These are phyloP conservation scores for Hormaphis cornu DNA, from an alignment of 1,140 invertebrate species.

Conservation along the genomic window DNA sequence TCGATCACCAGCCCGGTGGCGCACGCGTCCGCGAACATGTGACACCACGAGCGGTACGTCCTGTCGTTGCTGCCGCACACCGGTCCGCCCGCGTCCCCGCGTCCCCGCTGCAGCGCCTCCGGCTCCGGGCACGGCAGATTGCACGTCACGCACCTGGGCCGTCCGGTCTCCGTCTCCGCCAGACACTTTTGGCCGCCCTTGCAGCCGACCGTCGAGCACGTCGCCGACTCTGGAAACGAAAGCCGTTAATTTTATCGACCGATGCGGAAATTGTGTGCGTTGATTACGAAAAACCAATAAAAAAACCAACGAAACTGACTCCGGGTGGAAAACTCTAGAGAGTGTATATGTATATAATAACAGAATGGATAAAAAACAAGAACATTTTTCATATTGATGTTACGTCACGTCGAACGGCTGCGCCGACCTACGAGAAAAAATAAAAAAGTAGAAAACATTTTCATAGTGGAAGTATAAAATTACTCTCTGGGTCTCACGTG, in stretches of 20 bases:
- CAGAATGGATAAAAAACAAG: no score
- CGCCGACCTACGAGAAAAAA: no score
- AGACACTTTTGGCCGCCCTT: slow-evolving; percentile 65
- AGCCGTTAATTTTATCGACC: neutral
- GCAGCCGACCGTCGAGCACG: slow-evolving; percentile 64
- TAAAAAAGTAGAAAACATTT: no score
- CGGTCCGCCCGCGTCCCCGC: slow-evolving; percentile 44
- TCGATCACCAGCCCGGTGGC: slow-evolving; percentile 67
- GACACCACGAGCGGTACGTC: slow-evolving; percentile 79
- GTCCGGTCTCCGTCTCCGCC: slow-evolving; percentile 55
- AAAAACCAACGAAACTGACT: no score
- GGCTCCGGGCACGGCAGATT: slow-evolving; percentile 48
- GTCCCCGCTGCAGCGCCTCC: slow-evolving; percentile 42
- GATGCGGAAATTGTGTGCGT: no score
- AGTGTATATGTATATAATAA: no score
- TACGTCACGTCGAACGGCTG: no score
- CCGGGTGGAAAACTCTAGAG: no score
- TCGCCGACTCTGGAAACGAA: slow-evolving; percentile 54
- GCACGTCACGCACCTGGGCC: slow-evolving; percentile 69
- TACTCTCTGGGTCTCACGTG: no score
- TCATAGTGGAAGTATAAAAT: no score
- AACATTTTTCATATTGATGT: no score
- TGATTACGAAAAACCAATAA: no score
- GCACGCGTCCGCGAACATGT: slow-evolving; percentile 75
- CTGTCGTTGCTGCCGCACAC: slow-evolving; percentile 74